Base-by-base conservation (phyloP, 2,888 invertebrate genomes). In the Anticlea derivata region DNA sequence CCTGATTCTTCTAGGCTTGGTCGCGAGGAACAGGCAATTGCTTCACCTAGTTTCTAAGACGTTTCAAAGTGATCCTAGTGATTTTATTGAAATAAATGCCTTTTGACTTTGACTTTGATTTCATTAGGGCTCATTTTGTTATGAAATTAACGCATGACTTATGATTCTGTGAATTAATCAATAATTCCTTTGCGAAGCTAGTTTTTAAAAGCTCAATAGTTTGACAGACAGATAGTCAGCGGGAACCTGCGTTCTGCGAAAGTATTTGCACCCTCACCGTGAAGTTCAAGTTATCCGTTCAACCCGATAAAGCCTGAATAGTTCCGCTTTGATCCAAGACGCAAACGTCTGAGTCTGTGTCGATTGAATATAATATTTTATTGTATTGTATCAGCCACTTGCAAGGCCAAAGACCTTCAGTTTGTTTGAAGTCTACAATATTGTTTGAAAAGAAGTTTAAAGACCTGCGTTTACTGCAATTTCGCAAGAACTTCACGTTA, bases 261-360 rank as follows among this genome's bases (percentile, higher is more conserved):
- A 22, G 29, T 31, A 13, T 24, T 11, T 43, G 33, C 33, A 20
- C 34, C 11, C 30, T 30, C 22, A 34, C 35, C 7, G n/a, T n/a
- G n/a, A n/a, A n/a, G n/a, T 31, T 26, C 34, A 44, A 26, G 44
- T 26, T 20, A 46, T 17, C 11, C 37, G 23, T 30, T 29, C 24
- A 24, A 24, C 24, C 17, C 26, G 24, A 33, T 43, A 27, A 12
- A 40, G 39, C 35, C 41, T 49, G 48, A 35, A 47, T 27, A 41
- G 41, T 49, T 43, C 49, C 30, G 41, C 49, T 50, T 50, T 50
- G 49, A 50, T 34, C 40, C 24, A 5, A 29, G 38, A 33, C 35
- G 40, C 37, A 50, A 43, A 50, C 43, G 46, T 46, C 38, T 45
- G 37, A n/a, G 26, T 24, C 29, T 30, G 20, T 45, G 30, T 12